phyloP scores from a whole-genome alignment of 1,140 invertebrate species.

The Macrocentrus cingulum region DNA sequence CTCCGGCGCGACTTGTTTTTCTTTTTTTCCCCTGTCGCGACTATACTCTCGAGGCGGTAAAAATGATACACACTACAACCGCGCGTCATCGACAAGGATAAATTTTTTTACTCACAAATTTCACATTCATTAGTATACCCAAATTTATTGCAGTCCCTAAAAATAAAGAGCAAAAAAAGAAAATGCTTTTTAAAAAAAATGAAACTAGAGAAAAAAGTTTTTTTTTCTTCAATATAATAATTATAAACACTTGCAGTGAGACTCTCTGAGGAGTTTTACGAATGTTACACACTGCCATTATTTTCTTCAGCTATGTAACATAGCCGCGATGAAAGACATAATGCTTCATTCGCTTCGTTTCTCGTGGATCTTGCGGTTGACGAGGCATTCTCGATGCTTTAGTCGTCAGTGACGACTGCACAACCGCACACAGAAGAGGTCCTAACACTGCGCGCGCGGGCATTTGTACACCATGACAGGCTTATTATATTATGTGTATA shows the following conservation, averaged over 20 bases:
- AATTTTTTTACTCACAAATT: too few species aligned
- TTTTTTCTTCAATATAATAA: too few species aligned
- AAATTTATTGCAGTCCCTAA: too few species aligned
- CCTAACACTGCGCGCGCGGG: not conserved
- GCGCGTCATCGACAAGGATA: not conserved
- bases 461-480: too few species aligned
- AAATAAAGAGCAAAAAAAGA: too few species aligned
- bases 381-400: conserved; percentile 12
- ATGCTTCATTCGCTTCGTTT: conserved; percentile 23
- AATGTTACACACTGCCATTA: too few species aligned
- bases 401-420: conserved; percentile 27
- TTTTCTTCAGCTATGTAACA: not conserved
- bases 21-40: not conserved
- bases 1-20: conserved; percentile 26
- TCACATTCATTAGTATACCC: not conserved
- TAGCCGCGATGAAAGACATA: conserved; percentile 22
- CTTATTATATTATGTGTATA: too few species aligned
- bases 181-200: too few species aligned
- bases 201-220: too few species aligned
- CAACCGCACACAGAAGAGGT: conserved; percentile 45
- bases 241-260: too few species aligned
- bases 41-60: not conserved
- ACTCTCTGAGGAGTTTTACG: too few species aligned
- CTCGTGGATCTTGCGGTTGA: conserved; percentile 27
- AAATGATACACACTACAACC: not conserved